Conservation (phyloP, 2,888 invertebrate species). For the Oxytorus armatus region DNA sequence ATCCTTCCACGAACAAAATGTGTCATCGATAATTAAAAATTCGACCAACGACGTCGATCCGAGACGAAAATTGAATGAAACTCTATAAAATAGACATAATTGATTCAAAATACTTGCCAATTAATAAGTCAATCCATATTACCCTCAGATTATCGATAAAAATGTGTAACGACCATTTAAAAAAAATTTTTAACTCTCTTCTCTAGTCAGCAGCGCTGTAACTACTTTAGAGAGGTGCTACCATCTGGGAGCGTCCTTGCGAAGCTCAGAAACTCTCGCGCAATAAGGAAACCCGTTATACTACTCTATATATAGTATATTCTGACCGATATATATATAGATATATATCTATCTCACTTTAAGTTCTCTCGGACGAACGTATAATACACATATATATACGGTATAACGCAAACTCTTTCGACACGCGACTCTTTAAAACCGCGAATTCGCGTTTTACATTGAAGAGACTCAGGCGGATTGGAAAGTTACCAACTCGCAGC, state of each 20-base stretch:
- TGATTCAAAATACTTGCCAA: no score
- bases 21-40: no score
- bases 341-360: conserved; percentile 6
- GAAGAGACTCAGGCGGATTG: conserved; percentile 1
- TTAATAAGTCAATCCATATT: no score
- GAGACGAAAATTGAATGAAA: no score
- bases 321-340: background rate
- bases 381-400: no score
- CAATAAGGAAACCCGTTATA: conserved; percentile 57
- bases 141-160: no score
- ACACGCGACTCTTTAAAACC: conserved; percentile 50
- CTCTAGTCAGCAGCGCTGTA: background rate
- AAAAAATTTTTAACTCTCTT: no score
- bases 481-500: conserved; percentile 28
- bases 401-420: conserved; percentile 49
- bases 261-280: conserved; percentile 48
- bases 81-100: no score
- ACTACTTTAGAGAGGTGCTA: conserved; percentile 38
- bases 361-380: conserved; percentile 32
- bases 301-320: conserved; percentile 30
- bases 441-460: conserved; percentile 29
- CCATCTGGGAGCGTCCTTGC: conserved; percentile 59
- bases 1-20: no score
- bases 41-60: no score
- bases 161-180: no score